These are phyloP conservation scores for Eubasilissa regina DNA, from an alignment of 1,140 invertebrate species.

Conservation along the genomic window DNA sequence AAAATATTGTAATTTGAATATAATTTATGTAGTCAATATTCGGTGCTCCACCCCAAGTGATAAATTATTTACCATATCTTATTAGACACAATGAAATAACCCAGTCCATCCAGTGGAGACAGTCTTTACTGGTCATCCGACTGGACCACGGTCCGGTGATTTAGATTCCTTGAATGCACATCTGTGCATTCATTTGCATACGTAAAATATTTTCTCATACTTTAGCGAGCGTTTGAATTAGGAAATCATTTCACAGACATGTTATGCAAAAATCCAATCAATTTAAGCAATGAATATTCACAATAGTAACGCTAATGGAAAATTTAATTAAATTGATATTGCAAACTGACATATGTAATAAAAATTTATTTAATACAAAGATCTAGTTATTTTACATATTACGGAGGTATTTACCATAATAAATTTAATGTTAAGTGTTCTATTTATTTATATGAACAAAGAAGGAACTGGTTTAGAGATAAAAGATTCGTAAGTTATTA, in stretches of 20 bases:
- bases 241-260: constrained; percentile 1
- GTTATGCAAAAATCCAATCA: constrained; percentile 25
- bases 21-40: too few relatives aligned
- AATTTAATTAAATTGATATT: too few relatives aligned
- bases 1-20: too few relatives aligned
- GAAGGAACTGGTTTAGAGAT: too few relatives aligned
- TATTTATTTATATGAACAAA: too few relatives aligned
- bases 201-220: background rate
- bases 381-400: too few relatives aligned
- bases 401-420: too few relatives aligned
- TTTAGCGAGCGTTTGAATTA: constrained; percentile 4
- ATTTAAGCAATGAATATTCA: constrained; percentile 29
- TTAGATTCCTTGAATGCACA: background rate
- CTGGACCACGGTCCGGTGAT: constrained; percentile 6
- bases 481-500: too few relatives aligned
- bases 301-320: background rate
- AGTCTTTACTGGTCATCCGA: background rate
- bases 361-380: too few relatives aligned
- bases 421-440: too few relatives aligned
- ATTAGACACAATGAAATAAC: constrained; percentile 5
- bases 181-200: background rate
- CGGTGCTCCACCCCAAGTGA: background rate
- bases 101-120: background rate
- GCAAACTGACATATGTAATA: too few relatives aligned
- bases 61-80: background rate